Base-by-base conservation (phyloP, 2,113 vertebrate species). In the Rhizomys pruinosus region DNA sequence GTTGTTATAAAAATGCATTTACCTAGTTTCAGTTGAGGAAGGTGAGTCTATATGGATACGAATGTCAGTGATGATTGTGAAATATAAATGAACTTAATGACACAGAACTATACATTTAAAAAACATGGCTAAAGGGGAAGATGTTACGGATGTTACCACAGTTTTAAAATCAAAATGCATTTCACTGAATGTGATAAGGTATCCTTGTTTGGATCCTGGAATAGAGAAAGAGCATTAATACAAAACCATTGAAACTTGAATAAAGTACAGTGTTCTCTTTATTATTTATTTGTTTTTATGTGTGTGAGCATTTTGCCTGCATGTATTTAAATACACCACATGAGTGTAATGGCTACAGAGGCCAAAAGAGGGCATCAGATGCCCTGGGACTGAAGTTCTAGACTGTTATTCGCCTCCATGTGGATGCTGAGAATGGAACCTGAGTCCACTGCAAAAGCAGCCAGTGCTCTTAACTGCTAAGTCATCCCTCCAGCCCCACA, bases 41-140 rank as follows among this genome's bases (percentile, higher is more conserved):
- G 44, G 81, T 90, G 84, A 94, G 92, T 84, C 95, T 52, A 77
- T 69, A 85, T 93, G 52, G 74, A 85, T 34, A 85, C 92, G 61
- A 61, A 47, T 90, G 47, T 3, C 76, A 2, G 7, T 11, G 7
- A 77, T 87, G 29, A 27, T 68, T 94, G 39, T 7, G 68, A 34
- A 94, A 2, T 77, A n/a, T 73, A 72, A 94, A 85, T 78, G 15
- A 68, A 47, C 39, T 96, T 93, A 94, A 84, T 92, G n/a, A 42
- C 63, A 90, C 39, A 92, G n/a, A 80, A 88, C 29, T 93, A 37
- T 82, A 80, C 32, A 88, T 9, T 79, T 90, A 72, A 79, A 93
- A 72, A 79, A 93, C 34, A 73, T 88, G 2, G 44, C 79, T 92
- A 68, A 72, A 76, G 78, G 25, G 25, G 17, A 72, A 85, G 78